Evolutionary conservation across 2,113 vertebrate genomes (phyloP), one percentile per base, ranked within the genome.

Genomic region (Melospiza melodia): DNA sequence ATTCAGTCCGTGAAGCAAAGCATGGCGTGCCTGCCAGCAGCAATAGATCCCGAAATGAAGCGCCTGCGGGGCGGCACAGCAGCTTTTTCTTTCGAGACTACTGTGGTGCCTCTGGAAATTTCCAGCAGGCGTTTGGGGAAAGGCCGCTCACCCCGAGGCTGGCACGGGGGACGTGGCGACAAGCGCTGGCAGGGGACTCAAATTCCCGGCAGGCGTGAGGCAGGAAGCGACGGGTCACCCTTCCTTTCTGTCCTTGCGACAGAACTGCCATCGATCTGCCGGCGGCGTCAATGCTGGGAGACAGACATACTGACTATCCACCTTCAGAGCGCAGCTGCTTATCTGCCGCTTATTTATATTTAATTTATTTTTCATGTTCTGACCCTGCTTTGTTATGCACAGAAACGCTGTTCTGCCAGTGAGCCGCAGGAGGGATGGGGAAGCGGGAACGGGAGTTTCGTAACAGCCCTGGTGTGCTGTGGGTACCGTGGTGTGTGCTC

Each of bases 151-250:
- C 44, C 13, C 44, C 49, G 20, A 71, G 57, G 43, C 66, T 58
- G 52, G 65, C 31, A 5, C 19, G 2, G 78, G 37, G 48, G 39
- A 78, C n/a, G 39, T 2, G 14, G 92, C 41, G 87, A 87, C 24
- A 5, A 74, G 69, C 48, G 67, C 52, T 10, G 14, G 49, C 48
- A 85, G 2, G 44, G 54, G 92, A 96, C 96, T 97, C 92, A 15
- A 95, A 76, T 52, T 97, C 96, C 96, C 96, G 85, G 92, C 94
- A 91, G 92, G 92, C 95, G 10, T 0, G 5, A 21, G 75, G 90
- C 85, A 93, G 96, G 94, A 96, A 97, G 37, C 63, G 12, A 31
- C 9, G 5, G 49, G 41, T 85, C 78, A 52, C 22, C 41, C 88
- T 91, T 87, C 75, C 89, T 69, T 73, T 57, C 44, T 20, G 8